These are phyloP conservation scores for Diogma glabrata DNA, from an alignment of 2,888 invertebrate genomes.

Conservation along the genomic window DNA sequence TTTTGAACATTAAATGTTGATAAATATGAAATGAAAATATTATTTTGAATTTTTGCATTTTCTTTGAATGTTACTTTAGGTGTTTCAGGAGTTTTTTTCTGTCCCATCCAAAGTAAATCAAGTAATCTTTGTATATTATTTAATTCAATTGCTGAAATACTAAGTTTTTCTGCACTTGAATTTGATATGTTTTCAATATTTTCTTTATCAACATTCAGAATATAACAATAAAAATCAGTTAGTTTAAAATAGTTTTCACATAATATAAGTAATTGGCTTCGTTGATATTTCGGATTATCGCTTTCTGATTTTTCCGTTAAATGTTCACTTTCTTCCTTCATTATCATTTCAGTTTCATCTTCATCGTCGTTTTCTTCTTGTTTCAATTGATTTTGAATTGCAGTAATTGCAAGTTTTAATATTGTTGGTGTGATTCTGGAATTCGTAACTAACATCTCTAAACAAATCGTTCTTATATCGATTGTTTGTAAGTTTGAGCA, in stretches of 20 bases:
- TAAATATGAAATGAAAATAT: slow-evolving; percentile 43
- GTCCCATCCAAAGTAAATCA: slow-evolving; percentile 42
- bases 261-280: slow-evolving; percentile 14
- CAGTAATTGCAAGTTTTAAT: slow-evolving; percentile 39
- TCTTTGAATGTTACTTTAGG: slow-evolving; percentile 48
- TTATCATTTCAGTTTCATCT: background rate
- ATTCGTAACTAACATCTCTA: slow-evolving; percentile 56
- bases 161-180: slow-evolving; percentile 23
- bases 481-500: slow-evolving; percentile 55
- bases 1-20: slow-evolving; percentile 28
- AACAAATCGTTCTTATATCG: slow-evolving; percentile 56
- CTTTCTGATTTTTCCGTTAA: slow-evolving; percentile 19
- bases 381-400: background rate
- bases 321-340: slow-evolving; percentile 32
- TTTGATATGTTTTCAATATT: slow-evolving; percentile 26
- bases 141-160: slow-evolving; percentile 35
- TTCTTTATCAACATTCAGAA: slow-evolving; percentile 32
- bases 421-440: slow-evolving; percentile 51
- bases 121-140: slow-evolving; percentile 51
- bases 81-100: slow-evolving; percentile 28
- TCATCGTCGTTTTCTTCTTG: slow-evolving; percentile 2
- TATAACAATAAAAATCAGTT: background rate
- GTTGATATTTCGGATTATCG: slow-evolving; percentile 34
- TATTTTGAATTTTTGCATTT: slow-evolving; percentile 38
- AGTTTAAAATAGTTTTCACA: slow-evolving; percentile 3